These are phyloP conservation scores for Tiliacea aurago DNA, from an alignment of 2,888 invertebrate genomes.

Conservation along the genomic window DNA sequence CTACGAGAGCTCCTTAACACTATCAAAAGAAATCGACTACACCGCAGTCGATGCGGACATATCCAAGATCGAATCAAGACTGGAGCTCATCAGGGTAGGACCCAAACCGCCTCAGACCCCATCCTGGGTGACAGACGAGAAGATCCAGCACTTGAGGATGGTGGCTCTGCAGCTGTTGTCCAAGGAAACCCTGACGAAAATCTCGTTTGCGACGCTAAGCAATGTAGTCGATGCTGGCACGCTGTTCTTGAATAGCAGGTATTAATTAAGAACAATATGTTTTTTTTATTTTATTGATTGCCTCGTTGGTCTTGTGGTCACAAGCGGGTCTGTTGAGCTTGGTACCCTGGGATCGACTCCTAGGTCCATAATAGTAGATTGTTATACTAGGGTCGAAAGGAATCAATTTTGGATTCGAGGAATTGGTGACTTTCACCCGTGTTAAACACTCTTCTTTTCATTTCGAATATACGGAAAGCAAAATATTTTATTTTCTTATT, in stretches of 20 bases:
- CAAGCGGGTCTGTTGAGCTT: neutral
- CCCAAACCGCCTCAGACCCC: constrained; percentile 78
- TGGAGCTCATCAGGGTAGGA: constrained; percentile 72
- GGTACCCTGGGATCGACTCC: neutral
- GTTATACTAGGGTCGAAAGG: no score
- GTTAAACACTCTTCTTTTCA: no score
- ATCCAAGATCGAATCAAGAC: constrained; percentile 68
- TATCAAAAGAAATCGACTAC: constrained; percentile 79
- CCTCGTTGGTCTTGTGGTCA: neutral
- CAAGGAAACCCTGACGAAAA: constrained; percentile 79
- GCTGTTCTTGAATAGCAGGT: constrained; percentile 84
- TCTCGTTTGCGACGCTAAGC: constrained; percentile 80
- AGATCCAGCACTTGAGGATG: constrained; percentile 68
- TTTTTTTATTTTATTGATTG: no score
- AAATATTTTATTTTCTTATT: no score
- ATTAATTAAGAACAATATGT: neutral
- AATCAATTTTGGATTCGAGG: no score
- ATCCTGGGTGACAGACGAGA: constrained; percentile 81
- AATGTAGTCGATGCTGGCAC: constrained; percentile 86
- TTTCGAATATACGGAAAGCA: no score
- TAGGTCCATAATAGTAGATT: neutral
- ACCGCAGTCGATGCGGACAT: constrained; percentile 72
- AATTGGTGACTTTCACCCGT: no score
- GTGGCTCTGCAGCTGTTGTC: constrained; percentile 75
- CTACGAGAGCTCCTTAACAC: constrained; percentile 74